phyloP scores from a whole-genome alignment of 2,797 vertebrate species.

The Sebastes hubbsi region DNA sequence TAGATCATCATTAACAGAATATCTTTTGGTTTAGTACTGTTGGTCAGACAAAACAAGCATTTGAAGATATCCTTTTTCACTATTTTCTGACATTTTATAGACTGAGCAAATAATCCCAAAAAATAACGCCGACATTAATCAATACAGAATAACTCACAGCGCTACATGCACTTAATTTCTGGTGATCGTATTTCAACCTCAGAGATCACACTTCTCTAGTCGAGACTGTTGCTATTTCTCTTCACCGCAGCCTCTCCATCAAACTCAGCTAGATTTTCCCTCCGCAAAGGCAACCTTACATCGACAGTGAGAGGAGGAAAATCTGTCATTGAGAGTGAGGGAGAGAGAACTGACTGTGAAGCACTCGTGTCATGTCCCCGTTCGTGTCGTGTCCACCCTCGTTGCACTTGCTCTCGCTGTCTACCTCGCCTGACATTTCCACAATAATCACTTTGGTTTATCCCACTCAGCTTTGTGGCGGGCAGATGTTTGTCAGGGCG shows the following conservation, averaged over 20 bases:
- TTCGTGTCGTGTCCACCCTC: slow-evolving; percentile 57
- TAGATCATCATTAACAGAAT: neutral
- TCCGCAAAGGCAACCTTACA: slow-evolving; percentile 59
- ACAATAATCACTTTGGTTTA: slow-evolving; percentile 84
- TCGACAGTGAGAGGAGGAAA: slow-evolving; percentile 40
- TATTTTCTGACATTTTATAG: neutral
- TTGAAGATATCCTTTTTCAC: neutral
- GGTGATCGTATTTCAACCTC: neutral
- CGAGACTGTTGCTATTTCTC: slow-evolving; percentile 15
- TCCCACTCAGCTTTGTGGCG: slow-evolving; percentile 74
- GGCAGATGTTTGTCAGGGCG: slow-evolving; percentile 82
- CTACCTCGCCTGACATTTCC: slow-evolving; percentile 77
- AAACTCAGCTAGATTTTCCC: slow-evolving; percentile 33
- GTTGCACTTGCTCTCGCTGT: slow-evolving; percentile 61
- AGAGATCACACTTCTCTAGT: neutral
- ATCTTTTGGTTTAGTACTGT: neutral
- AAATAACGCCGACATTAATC: neutral
- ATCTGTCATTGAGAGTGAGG: slow-evolving; percentile 60
- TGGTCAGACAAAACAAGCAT: neutral
- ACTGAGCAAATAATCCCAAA: neutral
- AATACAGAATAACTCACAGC: neutral
- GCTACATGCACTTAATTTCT: neutral
- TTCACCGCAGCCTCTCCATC: slow-evolving; percentile 34
- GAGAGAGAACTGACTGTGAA: slow-evolving; percentile 62
- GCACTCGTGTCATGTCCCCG: slow-evolving; percentile 69